phyloP scores from a whole-genome alignment of 2,797 vertebrate species.

The Microcaecilia unicolor region DNA sequence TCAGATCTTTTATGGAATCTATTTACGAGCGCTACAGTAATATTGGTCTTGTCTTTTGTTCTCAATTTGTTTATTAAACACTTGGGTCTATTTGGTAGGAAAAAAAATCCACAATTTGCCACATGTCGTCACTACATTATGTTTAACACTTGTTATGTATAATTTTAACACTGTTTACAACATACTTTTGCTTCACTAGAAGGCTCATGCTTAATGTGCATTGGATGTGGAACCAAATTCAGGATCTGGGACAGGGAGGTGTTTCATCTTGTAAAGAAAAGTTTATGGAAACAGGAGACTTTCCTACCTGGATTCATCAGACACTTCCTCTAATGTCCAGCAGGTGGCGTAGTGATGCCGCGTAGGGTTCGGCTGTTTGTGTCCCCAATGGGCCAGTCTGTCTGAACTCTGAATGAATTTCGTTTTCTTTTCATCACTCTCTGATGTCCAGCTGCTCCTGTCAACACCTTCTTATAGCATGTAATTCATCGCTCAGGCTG shows the following conservation, averaged over 20 bases:
- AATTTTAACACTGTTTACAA: too few relatives aligned
- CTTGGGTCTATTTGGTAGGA: too few relatives aligned
- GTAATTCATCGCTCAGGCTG: constrained; percentile 86
- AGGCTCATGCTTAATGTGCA: neutral
- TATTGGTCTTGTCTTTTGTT: too few relatives aligned
- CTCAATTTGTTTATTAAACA: too few relatives aligned
- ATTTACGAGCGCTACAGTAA: too few relatives aligned
- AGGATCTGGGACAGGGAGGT: fast-evolving
- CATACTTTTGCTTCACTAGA: too few relatives aligned
- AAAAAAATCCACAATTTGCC: too few relatives aligned
- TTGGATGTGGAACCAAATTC: fast-evolving
- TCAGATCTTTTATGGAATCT: too few relatives aligned
- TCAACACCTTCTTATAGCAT: constrained; percentile 92
- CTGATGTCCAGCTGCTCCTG: constrained; percentile 95
- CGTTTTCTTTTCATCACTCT: constrained; percentile 87
- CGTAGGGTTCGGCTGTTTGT: constrained; percentile 16
- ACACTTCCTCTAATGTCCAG: constrained; percentile 31
- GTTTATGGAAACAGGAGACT: fast-evolving
- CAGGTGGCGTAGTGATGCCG: constrained; percentile 46
- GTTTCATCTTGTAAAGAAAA: too few relatives aligned
- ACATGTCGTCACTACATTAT: too few relatives aligned
- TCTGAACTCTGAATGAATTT: constrained; percentile 83
- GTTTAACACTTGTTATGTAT: too few relatives aligned
- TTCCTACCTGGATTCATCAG: neutral
- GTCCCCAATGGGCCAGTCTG: constrained; percentile 66